These are phyloP conservation scores for Malaclemys terrapin DNA, from an alignment of 2,113 vertebrate species.

Conservation along the genomic window DNA sequence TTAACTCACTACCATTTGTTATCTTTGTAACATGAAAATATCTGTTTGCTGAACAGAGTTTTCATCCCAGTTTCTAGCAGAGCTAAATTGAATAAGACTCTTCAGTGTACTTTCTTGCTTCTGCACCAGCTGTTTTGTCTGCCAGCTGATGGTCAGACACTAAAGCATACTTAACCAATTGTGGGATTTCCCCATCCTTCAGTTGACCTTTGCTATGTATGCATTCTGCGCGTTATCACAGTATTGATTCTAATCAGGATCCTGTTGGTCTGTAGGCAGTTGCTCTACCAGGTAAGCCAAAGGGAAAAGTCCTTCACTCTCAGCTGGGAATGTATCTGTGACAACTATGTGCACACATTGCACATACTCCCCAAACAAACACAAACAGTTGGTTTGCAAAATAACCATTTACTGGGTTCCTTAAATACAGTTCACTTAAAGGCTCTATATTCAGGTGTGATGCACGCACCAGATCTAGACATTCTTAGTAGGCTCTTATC, in stretches of 20 bases:
- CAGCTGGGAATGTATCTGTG: not conserved
- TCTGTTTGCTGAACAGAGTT: not conserved
- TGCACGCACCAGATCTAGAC: not conserved
- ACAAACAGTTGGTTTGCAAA: not conserved
- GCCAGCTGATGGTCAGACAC: not conserved
- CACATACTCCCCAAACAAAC: not conserved
- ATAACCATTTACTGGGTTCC: not conserved
- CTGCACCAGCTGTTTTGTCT: not conserved
- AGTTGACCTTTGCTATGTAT: not conserved
- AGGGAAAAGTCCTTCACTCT: not conserved
- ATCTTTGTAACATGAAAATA: not conserved
- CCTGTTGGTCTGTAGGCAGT: not conserved
- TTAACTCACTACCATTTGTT: not conserved
- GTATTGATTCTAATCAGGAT: not conserved
- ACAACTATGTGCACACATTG: fast-evolving
- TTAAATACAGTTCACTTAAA: not conserved
- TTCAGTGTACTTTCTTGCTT: not conserved
- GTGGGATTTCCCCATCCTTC: not conserved
- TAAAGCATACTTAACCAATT: not conserved
- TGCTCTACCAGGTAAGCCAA: not conserved
- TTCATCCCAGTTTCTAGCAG: not conserved
- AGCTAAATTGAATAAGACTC: not conserved
- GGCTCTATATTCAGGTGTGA: not conserved
- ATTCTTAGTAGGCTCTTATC: not conserved
- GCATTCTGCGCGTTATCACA: not conserved